phyloP scores from a whole-genome alignment of 2,888 invertebrate genomes.

The Stenolophus ochropezus region DNA sequence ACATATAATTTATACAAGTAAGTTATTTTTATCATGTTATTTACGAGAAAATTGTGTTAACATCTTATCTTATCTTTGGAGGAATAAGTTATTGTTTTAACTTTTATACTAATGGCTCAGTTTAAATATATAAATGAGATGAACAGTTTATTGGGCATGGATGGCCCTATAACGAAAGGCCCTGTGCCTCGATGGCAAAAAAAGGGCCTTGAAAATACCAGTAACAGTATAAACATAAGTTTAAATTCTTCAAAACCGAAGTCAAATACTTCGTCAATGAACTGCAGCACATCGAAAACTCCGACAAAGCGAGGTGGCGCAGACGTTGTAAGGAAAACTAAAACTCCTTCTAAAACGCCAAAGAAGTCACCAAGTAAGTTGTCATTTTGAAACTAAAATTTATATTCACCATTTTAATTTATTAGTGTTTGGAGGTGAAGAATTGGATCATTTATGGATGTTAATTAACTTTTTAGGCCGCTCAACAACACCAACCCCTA shows the following conservation, averaged over 20 bases:
- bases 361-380: conserved; percentile 80
- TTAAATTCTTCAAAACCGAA: conserved; percentile 79
- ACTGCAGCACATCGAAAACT: conserved; percentile 75
- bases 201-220: conserved; percentile 77
- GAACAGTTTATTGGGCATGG: conserved; percentile 84
- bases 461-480: conserved; percentile 59
- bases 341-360: conserved; percentile 80
- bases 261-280: conserved; percentile 69
- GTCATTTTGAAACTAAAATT: too few species aligned
- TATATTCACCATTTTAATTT: too few species aligned
- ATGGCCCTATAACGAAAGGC: conserved; percentile 86
- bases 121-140: conserved; percentile 88
- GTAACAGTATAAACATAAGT: conserved; percentile 78
- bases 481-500: conserved; percentile 79
- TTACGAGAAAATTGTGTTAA: background rate
- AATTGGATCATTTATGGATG: too few species aligned
- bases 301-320: conserved; percentile 74
- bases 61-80: background rate
- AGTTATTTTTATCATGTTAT: too few species aligned
- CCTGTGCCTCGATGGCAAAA: conserved; percentile 88
- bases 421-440: too few species aligned
- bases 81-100: conserved; percentile 4
- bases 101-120: conserved; percentile 79
- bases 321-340: conserved; percentile 73
- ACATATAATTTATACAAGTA: too few species aligned